Evolutionary conservation across 1,140 invertebrate species (phyloP).

Genomic region (Ips typographus): DNA sequence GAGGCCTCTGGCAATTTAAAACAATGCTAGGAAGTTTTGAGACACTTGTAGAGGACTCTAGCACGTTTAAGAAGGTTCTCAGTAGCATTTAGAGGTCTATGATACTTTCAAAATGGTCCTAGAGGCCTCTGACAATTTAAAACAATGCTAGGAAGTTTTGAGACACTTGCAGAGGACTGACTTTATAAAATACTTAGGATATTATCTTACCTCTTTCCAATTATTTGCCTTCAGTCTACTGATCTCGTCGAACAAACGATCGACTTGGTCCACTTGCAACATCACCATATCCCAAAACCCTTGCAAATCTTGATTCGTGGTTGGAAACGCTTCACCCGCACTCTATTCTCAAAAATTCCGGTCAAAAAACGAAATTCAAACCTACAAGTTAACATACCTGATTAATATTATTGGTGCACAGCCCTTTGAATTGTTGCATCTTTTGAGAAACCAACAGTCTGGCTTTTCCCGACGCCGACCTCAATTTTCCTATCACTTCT

Average conservation of each 20-base stretch:
- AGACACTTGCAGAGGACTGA: no score
- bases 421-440: conserved; percentile 89
- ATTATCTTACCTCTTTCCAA: conserved; percentile 58
- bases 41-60: no score
- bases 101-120: no score
- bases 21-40: no score
- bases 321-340: conserved; percentile 79
- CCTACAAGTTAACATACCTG: conserved; percentile 53
- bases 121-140: no score
- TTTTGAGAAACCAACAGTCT: conserved; percentile 86
- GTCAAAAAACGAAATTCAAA: background rate
- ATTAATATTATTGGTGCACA: conserved; percentile 76
- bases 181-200: background rate
- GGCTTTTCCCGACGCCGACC: conserved; percentile 89
- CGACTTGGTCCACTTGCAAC: conserved; percentile 82
- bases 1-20: no score
- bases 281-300: conserved; percentile 98
- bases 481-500: conserved; percentile 78
- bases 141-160: no score
- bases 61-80: no score
- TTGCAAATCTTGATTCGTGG: conserved; percentile 84
- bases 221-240: conserved; percentile 67
- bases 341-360: conserved; percentile 49
- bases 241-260: conserved; percentile 77
- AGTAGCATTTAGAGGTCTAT: no score